Conservation (phyloP, 2,113 vertebrate genomes). For the Rhineura floridana region DNA sequence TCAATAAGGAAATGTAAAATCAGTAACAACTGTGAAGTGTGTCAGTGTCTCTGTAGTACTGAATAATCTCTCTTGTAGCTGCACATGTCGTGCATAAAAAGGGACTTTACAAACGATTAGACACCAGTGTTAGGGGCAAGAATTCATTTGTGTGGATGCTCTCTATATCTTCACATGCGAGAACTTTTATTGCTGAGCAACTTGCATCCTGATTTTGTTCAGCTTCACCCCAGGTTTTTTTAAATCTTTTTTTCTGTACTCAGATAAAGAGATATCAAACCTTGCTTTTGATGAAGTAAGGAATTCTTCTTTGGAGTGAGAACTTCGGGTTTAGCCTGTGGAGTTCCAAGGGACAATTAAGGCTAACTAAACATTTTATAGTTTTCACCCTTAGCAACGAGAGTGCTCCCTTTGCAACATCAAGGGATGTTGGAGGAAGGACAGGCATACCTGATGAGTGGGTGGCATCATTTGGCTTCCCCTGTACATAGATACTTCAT, state of each 20-base stretch:
- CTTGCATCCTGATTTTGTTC: not conserved
- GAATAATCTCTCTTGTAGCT: not conserved
- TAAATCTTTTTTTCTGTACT: too few relatives aligned
- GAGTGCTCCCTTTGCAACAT: too few relatives aligned
- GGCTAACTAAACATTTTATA: not conserved
- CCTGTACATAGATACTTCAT: not conserved
- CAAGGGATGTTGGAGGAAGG: too few relatives aligned
- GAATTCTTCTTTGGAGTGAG: not conserved
- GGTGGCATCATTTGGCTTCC: too few relatives aligned
- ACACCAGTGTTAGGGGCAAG: not conserved
- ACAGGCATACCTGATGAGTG: too few relatives aligned
- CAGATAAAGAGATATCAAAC: not conserved
- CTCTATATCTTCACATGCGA: not conserved
- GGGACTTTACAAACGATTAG: not conserved
- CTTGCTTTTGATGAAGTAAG: not conserved
- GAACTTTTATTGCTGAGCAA: not conserved
- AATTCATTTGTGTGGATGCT: not conserved
- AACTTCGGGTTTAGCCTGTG: not conserved
- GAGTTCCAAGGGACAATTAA: not conserved
- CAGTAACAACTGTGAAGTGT: not conserved
- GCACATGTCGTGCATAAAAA: not conserved
- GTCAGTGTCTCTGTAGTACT: not conserved
- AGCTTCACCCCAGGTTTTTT: not conserved
- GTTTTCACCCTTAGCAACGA: not conserved
- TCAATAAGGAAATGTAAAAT: constrained; percentile 10